Base-by-base conservation (phyloP, 2,888 invertebrate species). In the Polyommatus iphigenia region DNA sequence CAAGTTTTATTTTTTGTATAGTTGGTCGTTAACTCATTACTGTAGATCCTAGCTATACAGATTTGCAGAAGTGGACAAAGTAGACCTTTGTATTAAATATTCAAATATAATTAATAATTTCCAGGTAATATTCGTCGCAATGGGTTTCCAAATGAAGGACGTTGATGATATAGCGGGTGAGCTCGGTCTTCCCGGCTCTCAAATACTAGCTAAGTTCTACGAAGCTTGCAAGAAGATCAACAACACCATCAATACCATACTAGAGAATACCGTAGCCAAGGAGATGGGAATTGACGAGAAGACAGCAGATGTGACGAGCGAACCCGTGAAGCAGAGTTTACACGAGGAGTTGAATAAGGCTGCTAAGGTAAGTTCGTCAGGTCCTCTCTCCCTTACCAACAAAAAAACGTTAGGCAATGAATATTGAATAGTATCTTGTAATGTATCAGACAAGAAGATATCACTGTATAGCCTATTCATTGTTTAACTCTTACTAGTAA, bases 141-240 rank as follows among this genome's bases (percentile, higher is more conserved):
- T 99, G 83, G 99, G 99, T 15, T 95, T 99, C 76, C 99, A 99
- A 94, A 97, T 98, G 89, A 99, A 99, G 92, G 96, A 97, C 0
- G 96, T 99, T 0, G 99, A 99, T 81, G 95, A 95, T n/a, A 93
- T 99, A 79, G 95, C 97, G 0, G 92, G 94, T 3, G 98, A 99
- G 85, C 91, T 99, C 7, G 97, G 97, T 78, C 95, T 99, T 73
- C 97, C 98, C 0, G 94, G 96, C 2, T 96, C 97, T 0, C 99
- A 99, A 89, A 93, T 99, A 41, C 92, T 98, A 8, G 98, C 98
- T 2, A 95, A 98, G 81, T 98, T 98, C 91, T 98, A 97, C 87
- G 96, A 98, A 82, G 95, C 96, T 5, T 96, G 98, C 81, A 95
- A 95, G 84, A 95, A 96, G 84, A 89, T 95, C 2, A 92, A 95